A percentile compares a stretch with the other conserved stretches of the same genome.
Evolutionary conservation across 2,113 vertebrate genomes (phyloP).

Genomic region (Leiothrix lutea): DNA sequence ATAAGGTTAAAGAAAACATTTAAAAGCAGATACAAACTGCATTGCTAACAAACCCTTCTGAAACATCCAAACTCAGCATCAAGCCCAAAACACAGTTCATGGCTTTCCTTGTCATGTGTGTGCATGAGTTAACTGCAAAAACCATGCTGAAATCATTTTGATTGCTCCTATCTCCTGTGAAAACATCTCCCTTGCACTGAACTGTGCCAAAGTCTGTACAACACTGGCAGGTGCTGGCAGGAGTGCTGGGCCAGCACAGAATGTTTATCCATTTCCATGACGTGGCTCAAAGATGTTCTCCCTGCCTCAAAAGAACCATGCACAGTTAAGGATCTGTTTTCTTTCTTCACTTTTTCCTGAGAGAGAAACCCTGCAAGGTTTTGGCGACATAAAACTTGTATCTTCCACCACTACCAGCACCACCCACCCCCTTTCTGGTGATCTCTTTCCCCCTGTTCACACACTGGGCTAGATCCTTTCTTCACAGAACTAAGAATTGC

Average conservation of each 20-base stretch:
- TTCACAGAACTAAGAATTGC: not conserved
- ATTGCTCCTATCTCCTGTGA: not conserved
- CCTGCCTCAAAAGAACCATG: not conserved
- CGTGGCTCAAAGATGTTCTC: not conserved
- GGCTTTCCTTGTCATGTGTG: not conserved
- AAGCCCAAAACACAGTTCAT: not conserved
- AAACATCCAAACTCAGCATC: constrained; percentile 13
- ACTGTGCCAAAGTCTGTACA: not conserved
- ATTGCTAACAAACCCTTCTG: not conserved
- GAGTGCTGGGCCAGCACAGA: not conserved
- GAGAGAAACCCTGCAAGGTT: not conserved
- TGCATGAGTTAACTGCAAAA: not conserved
- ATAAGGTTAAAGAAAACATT: constrained; percentile 34
- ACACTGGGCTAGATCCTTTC: not conserved
- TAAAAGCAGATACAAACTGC: not conserved
- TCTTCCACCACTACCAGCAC: not conserved
- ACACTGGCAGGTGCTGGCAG: not conserved
- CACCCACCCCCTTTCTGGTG: not conserved
- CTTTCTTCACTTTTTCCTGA: not conserved
- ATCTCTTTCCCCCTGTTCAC: not conserved
- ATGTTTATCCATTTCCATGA: not conserved
- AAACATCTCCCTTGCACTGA: not conserved
- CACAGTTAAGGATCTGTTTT: not conserved
- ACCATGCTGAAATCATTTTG: not conserved
- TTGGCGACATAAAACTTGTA: not conserved